Base-by-base conservation (phyloP, 2,113 vertebrate genomes). In the Sisor rabdophorus region DNA sequence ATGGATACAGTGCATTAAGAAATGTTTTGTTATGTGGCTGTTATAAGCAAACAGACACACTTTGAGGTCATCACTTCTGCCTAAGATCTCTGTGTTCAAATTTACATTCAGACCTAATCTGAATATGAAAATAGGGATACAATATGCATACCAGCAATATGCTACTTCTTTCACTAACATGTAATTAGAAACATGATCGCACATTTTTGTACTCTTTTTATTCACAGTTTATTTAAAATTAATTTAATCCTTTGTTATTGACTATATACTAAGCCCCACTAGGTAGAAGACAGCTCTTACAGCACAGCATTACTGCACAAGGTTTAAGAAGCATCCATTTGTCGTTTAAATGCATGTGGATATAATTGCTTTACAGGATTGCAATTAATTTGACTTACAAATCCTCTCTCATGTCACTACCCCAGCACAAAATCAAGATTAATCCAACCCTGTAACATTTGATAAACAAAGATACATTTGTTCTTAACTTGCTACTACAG, bases 41-140 rank as follows among this genome's bases (percentile, higher is more conserved):
- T 19, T 44, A 44, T 56, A 30, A 68, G 26, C 71, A 58, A 26
- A 13, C 56, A 71, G 67, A 53, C 17, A 5, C 26, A n/a, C 67
- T 77, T 71, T 78, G 76, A 71, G 55, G 56, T 48, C 30, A 32
- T 63, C 68, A 64, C 58, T 28, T n/a, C 68, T 64, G 58, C 69
- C 48, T 70, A 61, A 68, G 68, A 74, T 77, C 67, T 54, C 52
- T 61, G 40, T 32, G 26, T 53, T 63, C 71, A 30, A 72, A 61
- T 30, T 9, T 13, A 44, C 30, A 22, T 16, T 22, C 22, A 73
- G 32, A 53, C 36, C 10, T 60, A 65, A 65, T 50, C 71, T 71
- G 20, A 20, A 48, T 28, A 47, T 71, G 65, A 22, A 54, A 59
- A 36, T n/a, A 44, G 68, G 50, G 54, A 26, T 4, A 36, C 54